Conservation (phyloP, 1,140 invertebrate genomes). For the Aphelenchoides fujianensis region DNA sequence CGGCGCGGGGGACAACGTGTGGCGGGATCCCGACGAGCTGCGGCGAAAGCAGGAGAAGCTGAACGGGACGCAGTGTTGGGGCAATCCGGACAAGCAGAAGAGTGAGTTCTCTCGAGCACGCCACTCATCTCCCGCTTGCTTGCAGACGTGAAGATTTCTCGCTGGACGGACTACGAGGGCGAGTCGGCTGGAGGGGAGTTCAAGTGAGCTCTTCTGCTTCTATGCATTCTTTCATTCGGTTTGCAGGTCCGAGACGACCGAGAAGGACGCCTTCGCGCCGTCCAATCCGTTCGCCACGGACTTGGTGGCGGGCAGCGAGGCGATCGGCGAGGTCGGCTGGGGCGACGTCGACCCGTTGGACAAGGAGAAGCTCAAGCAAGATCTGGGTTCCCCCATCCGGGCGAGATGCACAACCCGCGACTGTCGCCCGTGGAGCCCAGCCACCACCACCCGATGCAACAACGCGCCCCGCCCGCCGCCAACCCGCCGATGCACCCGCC, state of each 20-base stretch:
- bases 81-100: not conserved
- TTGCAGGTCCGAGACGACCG: not conserved
- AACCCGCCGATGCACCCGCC: not conserved
- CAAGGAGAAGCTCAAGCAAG: not conserved
- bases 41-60: not conserved
- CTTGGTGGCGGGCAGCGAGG: not conserved
- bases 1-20: not conserved
- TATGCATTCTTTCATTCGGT: not conserved
- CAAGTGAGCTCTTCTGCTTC: not conserved
- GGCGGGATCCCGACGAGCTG: not conserved
- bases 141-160: not conserved
- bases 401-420: not conserved
- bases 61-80: not conserved
- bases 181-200: not conserved
- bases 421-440: not conserved
- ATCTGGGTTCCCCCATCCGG: not conserved
- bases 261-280: not conserved
- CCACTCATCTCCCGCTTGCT: not conserved
- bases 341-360: not conserved
- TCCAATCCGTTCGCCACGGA: not conserved
- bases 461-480: not conserved
- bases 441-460: not conserved
- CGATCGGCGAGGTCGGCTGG: not conserved
- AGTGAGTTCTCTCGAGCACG: not conserved
- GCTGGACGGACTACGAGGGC: not conserved